Conservation (phyloP, 1,140 invertebrate genomes). For the Sarcophaga peregrina region DNA sequence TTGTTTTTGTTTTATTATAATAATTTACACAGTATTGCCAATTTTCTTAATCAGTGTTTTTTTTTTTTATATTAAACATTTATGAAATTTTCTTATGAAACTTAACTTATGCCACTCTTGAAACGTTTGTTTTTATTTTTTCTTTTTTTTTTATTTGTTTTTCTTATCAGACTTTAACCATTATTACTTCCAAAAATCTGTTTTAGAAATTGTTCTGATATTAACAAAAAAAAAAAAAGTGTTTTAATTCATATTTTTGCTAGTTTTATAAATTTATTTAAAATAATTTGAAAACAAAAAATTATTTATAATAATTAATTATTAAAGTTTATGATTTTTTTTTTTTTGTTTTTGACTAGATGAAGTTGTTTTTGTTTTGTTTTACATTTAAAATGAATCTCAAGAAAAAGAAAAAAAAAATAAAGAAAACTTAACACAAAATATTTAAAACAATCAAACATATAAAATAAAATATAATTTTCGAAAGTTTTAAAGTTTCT, state of each 20-base stretch:
- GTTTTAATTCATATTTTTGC: background rate
- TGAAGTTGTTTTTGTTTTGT: background rate
- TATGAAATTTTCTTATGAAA: background rate
- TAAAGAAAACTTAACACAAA: background rate
- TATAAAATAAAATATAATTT: background rate
- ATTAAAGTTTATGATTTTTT: background rate
- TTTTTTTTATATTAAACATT: background rate
- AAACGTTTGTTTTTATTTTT: background rate
- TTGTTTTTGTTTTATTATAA: background rate
- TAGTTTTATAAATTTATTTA: constrained; percentile 6
- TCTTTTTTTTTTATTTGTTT: background rate
- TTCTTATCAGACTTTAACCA: too few species aligned
- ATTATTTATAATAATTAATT: background rate
- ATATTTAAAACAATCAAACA: background rate
- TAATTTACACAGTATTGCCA: constrained; percentile 37
- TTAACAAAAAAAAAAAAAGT: too few species aligned
- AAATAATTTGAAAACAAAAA: constrained; percentile 2
- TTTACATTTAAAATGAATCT: background rate
- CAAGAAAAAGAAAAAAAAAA: background rate
- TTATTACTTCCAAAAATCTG: too few species aligned
- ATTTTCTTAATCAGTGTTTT: background rate
- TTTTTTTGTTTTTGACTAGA: background rate
- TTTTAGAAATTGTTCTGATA: too few species aligned
- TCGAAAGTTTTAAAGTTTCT: constrained; percentile 1
- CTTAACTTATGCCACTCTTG: background rate